A percentile compares a stretch with the other conserved stretches of the same genome.
Evolutionary conservation across 2,797 vertebrate species (phyloP).

Genomic region (Selene dorsalis): DNA sequence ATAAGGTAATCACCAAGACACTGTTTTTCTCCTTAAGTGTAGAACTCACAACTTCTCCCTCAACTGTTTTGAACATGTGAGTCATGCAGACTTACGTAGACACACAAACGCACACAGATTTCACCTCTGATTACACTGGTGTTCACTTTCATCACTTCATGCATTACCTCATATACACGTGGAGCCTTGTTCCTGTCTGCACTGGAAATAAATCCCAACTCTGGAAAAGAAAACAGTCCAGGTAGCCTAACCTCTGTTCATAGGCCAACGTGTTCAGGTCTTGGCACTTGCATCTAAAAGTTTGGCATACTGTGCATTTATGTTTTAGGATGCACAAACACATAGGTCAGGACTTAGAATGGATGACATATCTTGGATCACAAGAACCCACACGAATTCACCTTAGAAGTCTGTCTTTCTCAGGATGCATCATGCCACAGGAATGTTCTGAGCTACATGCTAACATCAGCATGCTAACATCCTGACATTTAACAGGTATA

Average conservation of each 20-base stretch:
- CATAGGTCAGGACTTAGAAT: no score
- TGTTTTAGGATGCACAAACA: background rate
- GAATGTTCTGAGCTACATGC: background rate
- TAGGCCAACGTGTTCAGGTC: background rate
- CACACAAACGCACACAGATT: conserved; percentile 38
- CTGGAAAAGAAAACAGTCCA: background rate
- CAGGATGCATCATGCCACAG: background rate
- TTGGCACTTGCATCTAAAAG: background rate
- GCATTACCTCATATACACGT: conserved; percentile 64
- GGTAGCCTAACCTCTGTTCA: background rate
- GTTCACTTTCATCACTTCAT: conserved; percentile 26
- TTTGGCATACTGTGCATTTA: no score
- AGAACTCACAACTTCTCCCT: conserved; percentile 58
- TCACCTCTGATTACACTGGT: conserved; percentile 56
- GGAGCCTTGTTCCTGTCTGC: conserved; percentile 22
- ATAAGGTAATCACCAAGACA: conserved; percentile 69
- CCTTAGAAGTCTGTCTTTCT: background rate
- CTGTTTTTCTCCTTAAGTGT: conserved; percentile 71
- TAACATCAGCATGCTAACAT: background rate
- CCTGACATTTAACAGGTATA: background rate
- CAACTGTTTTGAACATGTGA: conserved; percentile 47
- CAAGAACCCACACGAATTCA: no score
- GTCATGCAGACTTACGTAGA: conserved; percentile 48
- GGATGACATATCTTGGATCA: no score
- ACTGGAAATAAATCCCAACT: background rate